Evolutionary conservation across 2,113 vertebrate genomes (phyloP).

Genomic region (Dissostichus mawsoni): DNA sequence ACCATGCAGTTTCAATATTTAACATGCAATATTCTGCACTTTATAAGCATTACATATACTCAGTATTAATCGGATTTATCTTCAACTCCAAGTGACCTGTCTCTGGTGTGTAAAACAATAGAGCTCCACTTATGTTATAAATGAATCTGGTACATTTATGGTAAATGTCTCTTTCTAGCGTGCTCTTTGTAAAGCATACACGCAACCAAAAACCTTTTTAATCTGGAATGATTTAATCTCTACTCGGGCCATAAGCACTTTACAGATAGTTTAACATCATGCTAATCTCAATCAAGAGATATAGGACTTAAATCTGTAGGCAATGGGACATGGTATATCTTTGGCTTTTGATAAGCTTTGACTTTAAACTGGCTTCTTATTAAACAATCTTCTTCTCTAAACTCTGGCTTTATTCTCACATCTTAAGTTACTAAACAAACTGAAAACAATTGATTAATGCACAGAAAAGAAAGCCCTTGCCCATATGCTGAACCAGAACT

Average conservation of each 20-base stretch:
- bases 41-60: constrained; percentile 20
- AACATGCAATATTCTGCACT: constrained; percentile 27
- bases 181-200: not conserved
- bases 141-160: constrained; percentile 23
- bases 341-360: too few species aligned
- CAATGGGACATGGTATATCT: too few species aligned
- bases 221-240: constrained; percentile 21
- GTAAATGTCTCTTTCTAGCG: constrained; percentile 16
- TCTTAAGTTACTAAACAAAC: too few species aligned
- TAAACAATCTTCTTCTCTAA: too few species aligned
- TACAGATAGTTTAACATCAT: not conserved
- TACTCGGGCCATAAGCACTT: not conserved
- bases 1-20: constrained; percentile 6
- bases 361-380: too few species aligned
- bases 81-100: not conserved
- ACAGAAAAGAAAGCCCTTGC: too few species aligned
- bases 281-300: not conserved
- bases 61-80: constrained; percentile 25
- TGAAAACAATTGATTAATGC: too few species aligned
- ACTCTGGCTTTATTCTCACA: too few species aligned
- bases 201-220: constrained; percentile 5
- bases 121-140: constrained; percentile 22
- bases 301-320: too few species aligned
- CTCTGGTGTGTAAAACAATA: constrained; percentile 16
- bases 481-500: too few species aligned